Evolutionary conservation across 2,797 vertebrate genomes (phyloP).

Genomic region (Kryptopterus vitreolus): DNA sequence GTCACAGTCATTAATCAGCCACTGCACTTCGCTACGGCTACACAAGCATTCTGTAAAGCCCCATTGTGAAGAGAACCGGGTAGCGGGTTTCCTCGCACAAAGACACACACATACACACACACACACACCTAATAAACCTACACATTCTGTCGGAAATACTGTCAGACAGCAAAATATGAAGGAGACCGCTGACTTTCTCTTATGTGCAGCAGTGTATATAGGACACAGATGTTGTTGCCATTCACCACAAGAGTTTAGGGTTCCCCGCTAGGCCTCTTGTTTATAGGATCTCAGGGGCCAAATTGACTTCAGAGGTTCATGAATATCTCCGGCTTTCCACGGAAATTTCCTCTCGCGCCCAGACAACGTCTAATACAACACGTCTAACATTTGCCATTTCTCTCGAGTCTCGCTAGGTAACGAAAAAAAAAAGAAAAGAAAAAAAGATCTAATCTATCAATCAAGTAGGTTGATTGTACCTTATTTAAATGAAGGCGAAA

Average conservation of each 20-base stretch:
- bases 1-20: constrained; percentile 55
- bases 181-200: constrained; percentile 37
- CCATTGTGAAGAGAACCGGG: neutral
- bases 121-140: constrained; percentile 28
- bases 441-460: constrained; percentile 48
- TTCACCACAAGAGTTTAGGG: constrained; percentile 50
- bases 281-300: constrained; percentile 53
- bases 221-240: constrained; percentile 54
- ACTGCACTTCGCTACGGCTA: constrained; percentile 26
- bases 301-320: constrained; percentile 46
- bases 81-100: neutral
- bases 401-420: constrained; percentile 29
- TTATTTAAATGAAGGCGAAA: constrained; percentile 47
- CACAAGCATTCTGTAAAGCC: constrained; percentile 39
- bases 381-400: constrained; percentile 47
- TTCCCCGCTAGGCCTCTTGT: constrained; percentile 52
- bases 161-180: constrained; percentile 39
- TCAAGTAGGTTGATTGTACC: constrained; percentile 48
- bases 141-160: constrained; percentile 30
- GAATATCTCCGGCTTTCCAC: constrained; percentile 42
- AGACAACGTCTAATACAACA: constrained; percentile 50
- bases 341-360: constrained; percentile 41
- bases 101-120: neutral
- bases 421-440: constrained; percentile 35
- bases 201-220: constrained; percentile 43